Conservation (phyloP, 64 coral and sea anemone genomes). For the Exaiptasia diaphana region DNA sequence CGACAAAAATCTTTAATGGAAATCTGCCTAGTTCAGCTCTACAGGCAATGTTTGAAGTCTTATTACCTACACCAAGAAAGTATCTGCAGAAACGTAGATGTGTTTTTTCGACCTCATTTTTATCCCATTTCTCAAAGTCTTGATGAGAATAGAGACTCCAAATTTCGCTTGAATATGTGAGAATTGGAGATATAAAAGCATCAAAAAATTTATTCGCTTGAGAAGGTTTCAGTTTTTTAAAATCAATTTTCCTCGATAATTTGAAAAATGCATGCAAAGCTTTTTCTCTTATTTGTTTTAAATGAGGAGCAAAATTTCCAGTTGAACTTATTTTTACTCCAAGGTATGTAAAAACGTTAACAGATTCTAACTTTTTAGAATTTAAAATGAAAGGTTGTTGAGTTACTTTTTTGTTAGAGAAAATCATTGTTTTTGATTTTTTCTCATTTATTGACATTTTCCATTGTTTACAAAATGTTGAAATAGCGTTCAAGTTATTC, state of each 20-base stretch:
- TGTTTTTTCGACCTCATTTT: background rate
- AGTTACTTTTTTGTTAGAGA: background rate
- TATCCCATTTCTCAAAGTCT: background rate
- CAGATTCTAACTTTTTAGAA: background rate
- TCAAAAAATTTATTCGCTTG: constrained; percentile 10
- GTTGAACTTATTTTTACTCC: background rate
- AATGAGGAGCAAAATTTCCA: background rate
- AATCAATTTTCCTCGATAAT: background rate
- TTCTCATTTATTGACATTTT: background rate
- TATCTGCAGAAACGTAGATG: constrained; percentile 30
- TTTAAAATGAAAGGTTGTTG: background rate
- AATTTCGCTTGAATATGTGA: too few species aligned
- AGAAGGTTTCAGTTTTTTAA: background rate
- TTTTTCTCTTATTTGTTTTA: background rate
- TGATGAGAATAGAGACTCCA: background rate
- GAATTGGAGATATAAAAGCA: background rate
- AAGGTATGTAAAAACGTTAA: background rate
- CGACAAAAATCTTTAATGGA: constrained; percentile 10
- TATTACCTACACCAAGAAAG: constrained; percentile 13
- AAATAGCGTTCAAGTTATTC: constrained; percentile 9
- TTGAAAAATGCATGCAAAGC: background rate
- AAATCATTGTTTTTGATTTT: constrained; percentile 30
- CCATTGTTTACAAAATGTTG: constrained; percentile 8
- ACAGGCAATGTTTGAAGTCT: background rate
- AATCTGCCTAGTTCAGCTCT: background rate